These are phyloP conservation scores for Thymallus thymallus DNA, from an alignment of 2,113 vertebrate genomes.

Conservation along the genomic window DNA sequence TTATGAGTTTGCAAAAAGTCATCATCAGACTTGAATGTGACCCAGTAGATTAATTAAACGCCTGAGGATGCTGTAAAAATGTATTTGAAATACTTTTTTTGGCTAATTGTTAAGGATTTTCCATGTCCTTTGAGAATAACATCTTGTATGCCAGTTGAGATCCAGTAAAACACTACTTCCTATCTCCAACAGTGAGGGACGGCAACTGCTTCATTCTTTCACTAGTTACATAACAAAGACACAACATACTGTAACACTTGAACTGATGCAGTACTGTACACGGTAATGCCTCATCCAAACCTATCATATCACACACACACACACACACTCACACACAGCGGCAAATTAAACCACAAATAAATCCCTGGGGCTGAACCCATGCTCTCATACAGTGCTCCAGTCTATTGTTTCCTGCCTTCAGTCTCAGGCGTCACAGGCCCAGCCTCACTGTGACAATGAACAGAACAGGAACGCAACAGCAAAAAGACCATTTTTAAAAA, in stretches of 20 bases:
- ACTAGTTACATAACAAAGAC: not conserved
- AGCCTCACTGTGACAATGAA: constrained; percentile 20
- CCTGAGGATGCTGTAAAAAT: no score
- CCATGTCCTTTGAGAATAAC: not conserved
- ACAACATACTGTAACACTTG: not conserved
- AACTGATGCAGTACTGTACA: not conserved
- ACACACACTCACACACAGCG: not conserved
- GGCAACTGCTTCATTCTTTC: not conserved
- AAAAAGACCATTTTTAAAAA: not conserved
- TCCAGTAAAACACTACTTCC: not conserved
- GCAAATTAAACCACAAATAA: constrained; percentile 20
- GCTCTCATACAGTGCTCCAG: constrained; percentile 18
- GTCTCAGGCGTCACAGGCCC: constrained; percentile 13
- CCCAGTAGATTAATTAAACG: no score
- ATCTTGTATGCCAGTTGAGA: not conserved
- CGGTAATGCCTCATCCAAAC: not conserved
- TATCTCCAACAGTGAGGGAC: not conserved
- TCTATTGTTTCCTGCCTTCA: constrained; percentile 32
- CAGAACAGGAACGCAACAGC: constrained; percentile 15
- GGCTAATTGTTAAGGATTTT: not conserved
- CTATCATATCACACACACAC: not conserved
- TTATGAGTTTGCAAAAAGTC: no score
- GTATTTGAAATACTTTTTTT: no score
- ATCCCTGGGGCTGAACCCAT: constrained; percentile 26
- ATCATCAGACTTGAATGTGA: no score